A percentile compares a stretch with the other conserved stretches of the same genome.
Conservation (phyloP, 2,113 vertebrate species). For the Heterochromis multidens region DNA sequence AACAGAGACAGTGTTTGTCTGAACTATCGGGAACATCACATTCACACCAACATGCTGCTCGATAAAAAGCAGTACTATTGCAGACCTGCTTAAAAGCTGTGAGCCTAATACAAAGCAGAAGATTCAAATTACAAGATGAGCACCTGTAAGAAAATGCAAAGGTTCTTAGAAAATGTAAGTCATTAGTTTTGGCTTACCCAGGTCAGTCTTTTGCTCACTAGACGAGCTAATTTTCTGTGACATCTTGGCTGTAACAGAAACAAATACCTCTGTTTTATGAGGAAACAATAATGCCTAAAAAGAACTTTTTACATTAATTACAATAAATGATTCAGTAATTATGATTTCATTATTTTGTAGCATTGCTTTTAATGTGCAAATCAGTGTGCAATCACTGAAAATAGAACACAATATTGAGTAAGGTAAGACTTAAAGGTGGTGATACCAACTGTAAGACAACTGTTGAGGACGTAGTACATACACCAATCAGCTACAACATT, state of each 20-base stretch:
- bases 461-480: background rate
- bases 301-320: background rate
- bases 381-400: background rate
- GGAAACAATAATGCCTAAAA: background rate
- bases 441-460: constrained; percentile 30
- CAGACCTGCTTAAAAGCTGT: background rate
- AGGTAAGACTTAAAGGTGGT: background rate
- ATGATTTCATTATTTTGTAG: background rate
- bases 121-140: background rate
- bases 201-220: constrained; percentile 92
- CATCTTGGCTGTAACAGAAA: constrained; percentile 93
- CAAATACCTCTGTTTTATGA: constrained; percentile 52
- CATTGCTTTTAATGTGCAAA: background rate
- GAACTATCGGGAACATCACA: constrained; percentile 3
- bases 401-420: background rate
- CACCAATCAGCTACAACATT: background rate
- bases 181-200: constrained; percentile 84
- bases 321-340: background rate
- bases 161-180: constrained; percentile 12
- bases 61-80: background rate
- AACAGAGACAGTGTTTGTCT: constrained; percentile 39
- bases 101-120: background rate
- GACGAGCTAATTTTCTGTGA: constrained; percentile 97
- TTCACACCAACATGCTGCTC: background rate
- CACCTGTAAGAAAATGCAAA: constrained; percentile 26